Conservation (phyloP, 2,888 invertebrate species). For the Diaprepes abbreviatus region DNA sequence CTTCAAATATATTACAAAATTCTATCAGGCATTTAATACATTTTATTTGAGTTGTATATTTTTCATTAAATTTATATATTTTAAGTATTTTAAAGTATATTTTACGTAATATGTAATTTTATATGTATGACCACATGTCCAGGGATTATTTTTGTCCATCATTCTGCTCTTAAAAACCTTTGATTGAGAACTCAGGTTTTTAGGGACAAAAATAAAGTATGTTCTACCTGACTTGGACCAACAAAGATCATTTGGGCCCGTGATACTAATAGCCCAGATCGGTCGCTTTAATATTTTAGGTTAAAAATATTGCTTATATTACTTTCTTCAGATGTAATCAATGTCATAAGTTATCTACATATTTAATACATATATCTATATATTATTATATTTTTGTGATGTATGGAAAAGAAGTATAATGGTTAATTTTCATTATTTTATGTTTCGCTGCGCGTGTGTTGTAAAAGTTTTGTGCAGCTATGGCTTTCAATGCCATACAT, state of each 20-base stretch:
- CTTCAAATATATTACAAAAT: too few relatives aligned
- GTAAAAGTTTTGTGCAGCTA: constrained; percentile 50
- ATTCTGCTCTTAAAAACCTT: not conserved
- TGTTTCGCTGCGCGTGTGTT: constrained; percentile 52
- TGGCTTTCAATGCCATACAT: constrained; percentile 59
- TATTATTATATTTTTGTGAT: constrained; percentile 66
- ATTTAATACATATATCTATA: constrained; percentile 65
- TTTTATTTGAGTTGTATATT: too few relatives aligned
- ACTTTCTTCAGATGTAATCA: constrained; percentile 62
- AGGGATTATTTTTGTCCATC: constrained; percentile 2
- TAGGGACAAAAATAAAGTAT: constrained; percentile 50
- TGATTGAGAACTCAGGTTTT: not conserved
- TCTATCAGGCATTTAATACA: too few relatives aligned
- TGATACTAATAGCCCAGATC: constrained; percentile 64
- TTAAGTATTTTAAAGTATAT: too few relatives aligned
- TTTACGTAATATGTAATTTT: not conserved
- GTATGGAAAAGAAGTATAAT: constrained; percentile 60
- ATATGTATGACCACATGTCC: constrained; percentile 2
- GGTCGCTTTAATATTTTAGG: constrained; percentile 47
- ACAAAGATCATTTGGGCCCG: constrained; percentile 62
- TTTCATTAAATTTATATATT: too few relatives aligned
- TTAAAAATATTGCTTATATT: constrained; percentile 58
- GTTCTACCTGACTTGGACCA: constrained; percentile 66
- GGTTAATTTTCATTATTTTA: constrained; percentile 36
- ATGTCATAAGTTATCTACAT: constrained; percentile 67